Evolutionary conservation across 2,888 invertebrate species (phyloP), one percentile per base, ranked within the genome.

Genomic region (Sacculina carcini): DNA sequence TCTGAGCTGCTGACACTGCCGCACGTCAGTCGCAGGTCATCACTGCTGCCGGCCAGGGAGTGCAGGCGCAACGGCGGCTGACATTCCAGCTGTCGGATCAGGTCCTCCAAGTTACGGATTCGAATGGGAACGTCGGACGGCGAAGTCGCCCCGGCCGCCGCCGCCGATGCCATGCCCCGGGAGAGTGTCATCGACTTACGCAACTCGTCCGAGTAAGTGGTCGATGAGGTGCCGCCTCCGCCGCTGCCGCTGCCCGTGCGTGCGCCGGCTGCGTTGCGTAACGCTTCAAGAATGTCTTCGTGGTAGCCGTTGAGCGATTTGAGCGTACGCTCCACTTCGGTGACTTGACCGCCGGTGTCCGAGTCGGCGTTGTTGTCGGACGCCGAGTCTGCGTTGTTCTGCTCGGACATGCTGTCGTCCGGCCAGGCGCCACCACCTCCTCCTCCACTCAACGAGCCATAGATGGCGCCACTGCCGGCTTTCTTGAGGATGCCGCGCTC

Each of bases 401-500:
- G 77, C 63, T 78, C 77, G 40, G 75, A 76, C 64, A 78, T 78
- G 47, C 76, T 76, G 53, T 64, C 64, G 51, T 65, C 64, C 14
- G 72, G 74, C 80, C 79, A 80, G 63, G 76, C 76, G 61, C 78
- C 78, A 29, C 44, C 44, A 64, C 78, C 79, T 59, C 71, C 70
- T 60, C 75, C 72, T 60, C 78, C 75, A 59, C 79, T 77, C 59
- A 82, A 78, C 60, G 82, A 55, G 51, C 57, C 56, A 49, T 54
- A 55, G n/a, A n/a, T n/a, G 26, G 51, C 31, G 38, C 47, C 47
- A 10, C 53, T 50, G 5, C 50, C 52, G 10, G 61, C 58, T 69
- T 85, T 86, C 73, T 87, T 87, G 63, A 87, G 73, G 65, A 87
- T 87, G 54, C 87, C 87, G 69, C 86, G 86, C 69, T 86, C 85